phyloP scores from a whole-genome alignment of 1,140 invertebrate genomes.

The Saccostrea glomerata region DNA sequence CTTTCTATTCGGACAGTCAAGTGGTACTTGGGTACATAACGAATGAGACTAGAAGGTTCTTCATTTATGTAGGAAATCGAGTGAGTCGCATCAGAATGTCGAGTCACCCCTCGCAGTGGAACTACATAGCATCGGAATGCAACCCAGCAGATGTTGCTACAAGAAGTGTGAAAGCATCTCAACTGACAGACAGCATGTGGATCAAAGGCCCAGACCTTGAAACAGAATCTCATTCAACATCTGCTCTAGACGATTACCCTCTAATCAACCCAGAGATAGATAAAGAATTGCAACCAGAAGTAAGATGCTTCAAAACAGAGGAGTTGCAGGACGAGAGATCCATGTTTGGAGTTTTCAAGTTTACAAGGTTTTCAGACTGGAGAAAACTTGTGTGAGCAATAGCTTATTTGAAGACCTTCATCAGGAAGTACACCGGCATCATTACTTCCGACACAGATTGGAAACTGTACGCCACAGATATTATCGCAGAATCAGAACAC shows the following conservation, averaged over 20 bases:
- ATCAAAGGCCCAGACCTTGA: constrained; percentile 26
- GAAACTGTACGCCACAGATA: not conserved
- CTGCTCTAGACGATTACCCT: not conserved
- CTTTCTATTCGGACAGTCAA: constrained; percentile 49
- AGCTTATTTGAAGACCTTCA: not conserved
- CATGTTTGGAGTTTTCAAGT: not conserved
- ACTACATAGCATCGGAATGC: constrained; percentile 24
- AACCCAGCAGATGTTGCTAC: constrained; percentile 54
- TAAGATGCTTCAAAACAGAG: constrained; percentile 6
- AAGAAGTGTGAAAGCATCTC: not conserved
- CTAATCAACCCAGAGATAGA: constrained; percentile 27
- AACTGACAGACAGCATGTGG: constrained; percentile 30
- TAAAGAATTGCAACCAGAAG: constrained; percentile 30
- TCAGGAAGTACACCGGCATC: not conserved
- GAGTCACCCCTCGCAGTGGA: constrained; percentile 32
- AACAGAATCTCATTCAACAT: not conserved
- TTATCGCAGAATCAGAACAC: not conserved
- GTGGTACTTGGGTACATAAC: constrained; percentile 51
- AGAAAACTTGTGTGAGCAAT: constrained; percentile 32
- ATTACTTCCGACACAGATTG: not conserved
- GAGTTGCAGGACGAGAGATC: not conserved
- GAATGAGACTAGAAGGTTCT: constrained; percentile 51
- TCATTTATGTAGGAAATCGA: constrained; percentile 52
- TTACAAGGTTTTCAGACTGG: constrained; percentile 45
- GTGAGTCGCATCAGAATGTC: constrained; percentile 42